A percentile compares a stretch with the other conserved stretches of the same genome.
phyloP scores from a whole-genome alignment of 2,888 invertebrate species.

The Harpalus rufipes region DNA sequence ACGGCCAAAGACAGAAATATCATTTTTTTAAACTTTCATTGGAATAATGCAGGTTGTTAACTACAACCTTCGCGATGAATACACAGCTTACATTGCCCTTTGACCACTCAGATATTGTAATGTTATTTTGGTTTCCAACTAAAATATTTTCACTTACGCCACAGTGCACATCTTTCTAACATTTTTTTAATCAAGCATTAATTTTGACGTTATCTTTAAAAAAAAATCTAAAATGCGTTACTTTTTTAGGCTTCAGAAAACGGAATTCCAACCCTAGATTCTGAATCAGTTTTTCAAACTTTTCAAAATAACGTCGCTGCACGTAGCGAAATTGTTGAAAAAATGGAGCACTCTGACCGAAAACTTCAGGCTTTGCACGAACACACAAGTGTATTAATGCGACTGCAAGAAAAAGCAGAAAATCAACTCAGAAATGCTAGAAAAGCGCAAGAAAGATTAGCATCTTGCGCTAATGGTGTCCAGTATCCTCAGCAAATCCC shows the following conservation, averaged over 20 bases:
- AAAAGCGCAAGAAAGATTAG: slow-evolving; percentile 74
- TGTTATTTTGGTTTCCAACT: too few species aligned
- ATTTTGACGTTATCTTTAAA: not conserved
- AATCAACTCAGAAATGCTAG: slow-evolving; percentile 75
- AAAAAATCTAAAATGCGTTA: not conserved
- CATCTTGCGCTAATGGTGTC: slow-evolving; percentile 58
- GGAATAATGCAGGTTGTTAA: too few species aligned
- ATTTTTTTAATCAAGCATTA: too few species aligned
- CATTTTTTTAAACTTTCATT: too few species aligned
- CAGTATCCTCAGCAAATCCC: slow-evolving; percentile 59
- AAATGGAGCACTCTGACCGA: slow-evolving; percentile 72
- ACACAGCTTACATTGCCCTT: too few species aligned
- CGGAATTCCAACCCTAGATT: slow-evolving; percentile 59
- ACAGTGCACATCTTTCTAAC: too few species aligned
- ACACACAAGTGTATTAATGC: slow-evolving; percentile 73
- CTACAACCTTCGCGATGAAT: too few species aligned
- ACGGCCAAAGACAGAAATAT: too few species aligned
- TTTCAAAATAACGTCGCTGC: slow-evolving; percentile 56
- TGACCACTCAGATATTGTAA: too few species aligned
- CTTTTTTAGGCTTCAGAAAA: slow-evolving; percentile 56
- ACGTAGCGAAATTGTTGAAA: slow-evolving; percentile 72
- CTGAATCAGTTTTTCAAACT: slow-evolving; percentile 55
- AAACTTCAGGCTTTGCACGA: slow-evolving; percentile 74
- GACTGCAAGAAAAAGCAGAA: slow-evolving; percentile 75
- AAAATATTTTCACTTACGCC: too few species aligned